phyloP scores from a whole-genome alignment of 2,797 vertebrate genomes.

The Anguilla megastoma region DNA sequence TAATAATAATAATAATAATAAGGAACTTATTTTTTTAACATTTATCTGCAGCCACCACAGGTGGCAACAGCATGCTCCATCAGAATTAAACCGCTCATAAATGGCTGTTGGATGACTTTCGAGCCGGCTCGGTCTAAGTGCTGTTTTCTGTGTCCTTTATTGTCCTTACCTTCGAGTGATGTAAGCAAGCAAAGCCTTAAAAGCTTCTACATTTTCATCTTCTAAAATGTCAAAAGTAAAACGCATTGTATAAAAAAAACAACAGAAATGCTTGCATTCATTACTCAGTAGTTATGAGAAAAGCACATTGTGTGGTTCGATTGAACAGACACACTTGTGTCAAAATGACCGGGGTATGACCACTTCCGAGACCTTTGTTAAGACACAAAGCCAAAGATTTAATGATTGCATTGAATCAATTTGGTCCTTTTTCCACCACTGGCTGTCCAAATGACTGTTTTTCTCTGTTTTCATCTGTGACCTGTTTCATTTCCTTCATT shows the following conservation, averaged over 20 bases:
- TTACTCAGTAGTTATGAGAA: neutral
- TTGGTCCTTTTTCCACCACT: constrained; percentile 1
- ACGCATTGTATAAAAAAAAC: neutral
- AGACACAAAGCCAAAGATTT: neutral
- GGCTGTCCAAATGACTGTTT: constrained; percentile 43
- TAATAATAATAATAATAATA: neutral
- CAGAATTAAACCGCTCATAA: constrained; percentile 12
- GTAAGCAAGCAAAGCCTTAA: neutral
- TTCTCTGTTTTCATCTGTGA: constrained; percentile 8
- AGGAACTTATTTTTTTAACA: neutral
- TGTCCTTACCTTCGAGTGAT: neutral
- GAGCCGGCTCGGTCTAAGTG: neutral
- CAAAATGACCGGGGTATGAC: neutral
- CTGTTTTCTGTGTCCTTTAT: neutral
- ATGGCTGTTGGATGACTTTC: neutral
- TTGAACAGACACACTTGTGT: neutral
- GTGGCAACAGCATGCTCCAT: constrained; percentile 9
- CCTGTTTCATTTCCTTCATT: neutral
- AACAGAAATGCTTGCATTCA: neutral
- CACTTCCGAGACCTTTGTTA: neutral
- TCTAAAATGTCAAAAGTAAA: too few species aligned
- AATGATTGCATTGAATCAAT: neutral
- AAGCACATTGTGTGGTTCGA: neutral
- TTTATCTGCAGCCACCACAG: neutral
- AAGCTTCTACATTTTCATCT: neutral